A percentile compares a stretch with the other conserved stretches of the same genome.
Evolutionary conservation across 2,888 invertebrate genomes (phyloP).

Genomic region (Ptycholaimellus sp.): DNA sequence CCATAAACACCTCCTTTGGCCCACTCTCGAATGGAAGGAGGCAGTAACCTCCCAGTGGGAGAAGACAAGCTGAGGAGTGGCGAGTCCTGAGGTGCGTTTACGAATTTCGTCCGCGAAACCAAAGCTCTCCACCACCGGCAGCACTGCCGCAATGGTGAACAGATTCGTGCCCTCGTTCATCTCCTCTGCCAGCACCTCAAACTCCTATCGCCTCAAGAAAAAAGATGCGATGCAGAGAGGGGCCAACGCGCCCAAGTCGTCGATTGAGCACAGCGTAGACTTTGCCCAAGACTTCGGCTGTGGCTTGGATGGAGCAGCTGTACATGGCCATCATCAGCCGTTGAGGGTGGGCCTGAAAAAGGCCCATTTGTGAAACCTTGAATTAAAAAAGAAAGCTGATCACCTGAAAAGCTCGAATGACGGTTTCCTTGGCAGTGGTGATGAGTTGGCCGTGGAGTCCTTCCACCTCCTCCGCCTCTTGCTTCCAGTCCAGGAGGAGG

Average conservation of each 20-base stretch:
- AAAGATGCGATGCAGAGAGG: background rate
- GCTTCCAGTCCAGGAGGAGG: conserved; percentile 53
- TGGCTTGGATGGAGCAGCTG: conserved; percentile 49
- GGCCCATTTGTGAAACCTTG: too few species aligned
- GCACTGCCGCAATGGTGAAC: conserved; percentile 57
- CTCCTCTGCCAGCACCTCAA: conserved; percentile 52
- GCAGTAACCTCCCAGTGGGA: conserved; percentile 65
- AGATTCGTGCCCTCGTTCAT: conserved; percentile 57
- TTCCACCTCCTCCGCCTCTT: too few species aligned
- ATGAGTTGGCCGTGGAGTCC: too few species aligned
- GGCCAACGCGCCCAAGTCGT: too few species aligned
- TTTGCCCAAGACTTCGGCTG: conserved; percentile 60
- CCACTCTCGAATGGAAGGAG: background rate
- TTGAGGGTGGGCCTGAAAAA: conserved; percentile 37
- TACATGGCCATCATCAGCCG: conserved; percentile 82
- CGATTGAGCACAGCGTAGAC: conserved; percentile 62
- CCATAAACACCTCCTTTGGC: too few species aligned
- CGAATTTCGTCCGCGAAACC: conserved; percentile 71
- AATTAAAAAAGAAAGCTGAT: too few species aligned
- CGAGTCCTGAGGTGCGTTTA: conserved; percentile 76
- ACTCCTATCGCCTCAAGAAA: too few species aligned
- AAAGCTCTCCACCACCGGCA: conserved; percentile 86
- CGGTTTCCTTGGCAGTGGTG: too few species aligned
- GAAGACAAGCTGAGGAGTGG: conserved; percentile 72
- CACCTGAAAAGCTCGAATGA: too few species aligned